Conservation (phyloP, 2,888 invertebrate species). For the Tanaodytes sp. region DNA sequence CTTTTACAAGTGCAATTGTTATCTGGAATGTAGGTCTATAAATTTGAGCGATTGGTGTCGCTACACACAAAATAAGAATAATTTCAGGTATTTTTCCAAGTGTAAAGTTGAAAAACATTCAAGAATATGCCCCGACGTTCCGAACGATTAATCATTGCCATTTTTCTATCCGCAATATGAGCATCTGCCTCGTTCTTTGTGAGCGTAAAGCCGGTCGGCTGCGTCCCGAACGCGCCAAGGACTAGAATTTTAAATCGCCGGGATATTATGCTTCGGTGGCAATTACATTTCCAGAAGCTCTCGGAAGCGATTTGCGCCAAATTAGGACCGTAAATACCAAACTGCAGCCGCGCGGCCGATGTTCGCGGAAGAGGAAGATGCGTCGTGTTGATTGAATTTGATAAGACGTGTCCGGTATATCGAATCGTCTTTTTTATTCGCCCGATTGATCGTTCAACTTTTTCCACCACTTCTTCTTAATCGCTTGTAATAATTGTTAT, state of each 20-base stretch:
- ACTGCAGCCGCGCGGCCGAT: conserved; percentile 28
- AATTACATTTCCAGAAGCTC: conserved; percentile 49
- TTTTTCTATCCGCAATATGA: conserved; percentile 23
- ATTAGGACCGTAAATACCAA: conserved; percentile 56
- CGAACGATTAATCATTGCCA: conserved; percentile 49
- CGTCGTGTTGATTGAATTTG: conserved; percentile 45
- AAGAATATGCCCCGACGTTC: conserved; percentile 38
- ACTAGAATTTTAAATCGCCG: conserved; percentile 35
- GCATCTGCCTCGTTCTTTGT: conserved; percentile 39
- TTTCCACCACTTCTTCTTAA: background rate
- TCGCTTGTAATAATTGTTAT: too few relatives aligned
- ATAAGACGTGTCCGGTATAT: conserved; percentile 28
- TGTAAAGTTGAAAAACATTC: too few relatives aligned
- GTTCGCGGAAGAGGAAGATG: conserved; percentile 52
- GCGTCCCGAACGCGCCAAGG: conserved; percentile 10
- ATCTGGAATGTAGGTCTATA: too few relatives aligned
- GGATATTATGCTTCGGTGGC: conserved; percentile 39
- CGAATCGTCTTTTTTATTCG: conserved; percentile 17
- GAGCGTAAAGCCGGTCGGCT: conserved; percentile 11
- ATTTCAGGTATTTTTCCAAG: too few relatives aligned
- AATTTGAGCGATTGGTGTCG: too few relatives aligned
- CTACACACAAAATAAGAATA: too few relatives aligned
- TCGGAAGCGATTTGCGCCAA: conserved; percentile 58
- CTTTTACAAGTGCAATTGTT: too few relatives aligned
- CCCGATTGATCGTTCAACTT: conserved; percentile 6